Base-by-base conservation (phyloP, 2,888 invertebrate genomes). In the Oscheius onirici region DNA sequence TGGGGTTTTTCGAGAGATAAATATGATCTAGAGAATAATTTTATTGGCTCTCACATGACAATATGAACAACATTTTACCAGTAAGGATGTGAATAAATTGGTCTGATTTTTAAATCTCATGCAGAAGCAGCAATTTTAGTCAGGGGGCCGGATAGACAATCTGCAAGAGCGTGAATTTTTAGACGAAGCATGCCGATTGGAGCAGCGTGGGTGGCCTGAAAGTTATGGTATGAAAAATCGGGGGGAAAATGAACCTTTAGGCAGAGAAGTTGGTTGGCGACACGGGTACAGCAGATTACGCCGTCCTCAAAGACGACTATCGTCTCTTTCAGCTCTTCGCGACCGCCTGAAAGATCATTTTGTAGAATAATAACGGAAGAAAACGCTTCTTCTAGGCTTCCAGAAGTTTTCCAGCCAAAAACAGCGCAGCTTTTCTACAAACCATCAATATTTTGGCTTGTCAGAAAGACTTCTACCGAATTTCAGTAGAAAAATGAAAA, bases 261-360 rank as follows among this genome's bases (percentile, higher is more conserved):
- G 10, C 72, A 72, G 51, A 76, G 58, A n/a, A 76, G 70, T 69
- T 75, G 74, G 41, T 74, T 74, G 43, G 76, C 72, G 6, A 76
- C 72, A n/a, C 51, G 65, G 13, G 68, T 69, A 34, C 65, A 72
- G 13, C 54, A 72, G 17, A 76, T 22, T 11, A 68, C 51, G 8
- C 82, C 80, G 22, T 82, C 79, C 40, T 80, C 80, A 46, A 77
- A 67, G 15, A 73, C 69, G 41, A 82, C 40, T 5, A 80, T 55
- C 6, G 71, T 61, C 43, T 82, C 82, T 43, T 69, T 71, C 72
- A 82, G 68, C 17, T 76, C 72, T 43, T 74, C 73, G 24, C 71
- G 52, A 22, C 76, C 79, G 15, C 40, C 51, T 65, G 40, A 22
- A 61, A 60, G 13, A 60, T 40, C 2, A 60, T 58, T 34, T 58